phyloP scores from a whole-genome alignment of 2,797 vertebrate species.

The Adelosebastes latens region DNA sequence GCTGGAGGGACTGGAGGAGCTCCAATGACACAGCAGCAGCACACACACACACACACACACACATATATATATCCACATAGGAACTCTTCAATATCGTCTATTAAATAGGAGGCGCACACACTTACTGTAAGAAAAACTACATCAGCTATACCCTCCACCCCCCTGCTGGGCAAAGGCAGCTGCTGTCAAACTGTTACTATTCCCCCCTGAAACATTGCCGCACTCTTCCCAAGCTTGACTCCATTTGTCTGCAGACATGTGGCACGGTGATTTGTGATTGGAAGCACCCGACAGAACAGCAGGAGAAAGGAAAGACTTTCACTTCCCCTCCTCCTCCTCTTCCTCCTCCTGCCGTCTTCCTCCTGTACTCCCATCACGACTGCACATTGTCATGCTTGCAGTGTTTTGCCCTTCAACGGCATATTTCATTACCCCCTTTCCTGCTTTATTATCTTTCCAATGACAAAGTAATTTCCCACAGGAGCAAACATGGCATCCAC shows the following conservation, averaged over 20 bases:
- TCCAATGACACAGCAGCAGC: slow-evolving; percentile 49
- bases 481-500: slow-evolving; percentile 62
- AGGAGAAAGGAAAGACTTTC: slow-evolving; percentile 35
- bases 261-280: slow-evolving; percentile 55
- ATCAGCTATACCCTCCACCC: slow-evolving; percentile 17
- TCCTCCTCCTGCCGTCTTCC: slow-evolving; percentile 13
- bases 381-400: slow-evolving; percentile 38
- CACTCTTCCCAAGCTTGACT: slow-evolving; percentile 39
- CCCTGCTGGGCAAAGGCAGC: slow-evolving; percentile 41
- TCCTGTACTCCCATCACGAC: slow-evolving; percentile 13
- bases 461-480: slow-evolving; percentile 61
- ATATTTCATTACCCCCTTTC: slow-evolving; percentile 62
- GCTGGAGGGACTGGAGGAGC: slow-evolving; percentile 56
- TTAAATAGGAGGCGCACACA: slow-evolving; percentile 17
- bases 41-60: slow-evolving; percentile 25
- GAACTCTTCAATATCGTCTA: slow-evolving; percentile 8
- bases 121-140: slow-evolving; percentile 1
- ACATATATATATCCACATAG: slow-evolving; percentile 22
- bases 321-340: slow-evolving; percentile 30
- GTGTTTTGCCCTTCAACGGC: slow-evolving; percentile 51
- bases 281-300: slow-evolving; percentile 45
- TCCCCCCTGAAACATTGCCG: slow-evolving; percentile 28
- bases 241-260: slow-evolving; percentile 52
- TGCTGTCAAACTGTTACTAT: slow-evolving; percentile 51
- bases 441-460: slow-evolving; percentile 64